Evolutionary conservation across 1,140 invertebrate genomes (phyloP), one percentile per base, ranked within the genome.

Genomic region (Temnothorax curvispinosus): DNA sequence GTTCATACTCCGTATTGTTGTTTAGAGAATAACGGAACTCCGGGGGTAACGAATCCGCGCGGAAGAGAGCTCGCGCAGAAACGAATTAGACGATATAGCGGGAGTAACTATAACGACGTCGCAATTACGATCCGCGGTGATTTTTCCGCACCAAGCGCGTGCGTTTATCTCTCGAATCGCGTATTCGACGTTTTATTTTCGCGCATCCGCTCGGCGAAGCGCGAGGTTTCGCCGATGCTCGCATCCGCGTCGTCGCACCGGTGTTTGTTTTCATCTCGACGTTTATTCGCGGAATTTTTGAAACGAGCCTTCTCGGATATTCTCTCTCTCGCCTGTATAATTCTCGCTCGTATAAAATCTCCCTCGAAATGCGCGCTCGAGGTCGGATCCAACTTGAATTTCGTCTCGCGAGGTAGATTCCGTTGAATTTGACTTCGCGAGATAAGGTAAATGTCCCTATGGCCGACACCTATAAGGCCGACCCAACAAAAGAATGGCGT

Each of bases 11-110:
- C 38, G 15, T 50, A 47, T 71, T 35, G 27, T 60, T 58, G 64
- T 81, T 27, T 41, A 7, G 11, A 80, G 47, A 80, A 41, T 27
- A 80, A 80, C 60, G 76, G 76, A 13, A 52, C 3, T 80, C 27
- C 27, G 32, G 18, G 21, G 7, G 35, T 8, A 13, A 4, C 44
- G 7, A 3, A 38, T n/a, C 15, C 56, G 4, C 56, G 4, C 56
- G 56, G 47, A n/a, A 64, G 15, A 13, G 18, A n/a, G 13, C 27
- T 9, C 50, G 52, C 50, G 52, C 27, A 27, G 7, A 56, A 56
- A 47, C 35, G 71, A 38, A 56, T 72, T 52, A 32, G 18, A 54
- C 47, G 6, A 35, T 6, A 56, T 52, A 32, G 47, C 35, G 7
- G 27, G 18, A 35, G n/a, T 38, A 35, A 54, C 18, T 41, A 38